Evolutionary conservation across 2,888 invertebrate species (phyloP).

Genomic region (Perithous albicinctus): DNA sequence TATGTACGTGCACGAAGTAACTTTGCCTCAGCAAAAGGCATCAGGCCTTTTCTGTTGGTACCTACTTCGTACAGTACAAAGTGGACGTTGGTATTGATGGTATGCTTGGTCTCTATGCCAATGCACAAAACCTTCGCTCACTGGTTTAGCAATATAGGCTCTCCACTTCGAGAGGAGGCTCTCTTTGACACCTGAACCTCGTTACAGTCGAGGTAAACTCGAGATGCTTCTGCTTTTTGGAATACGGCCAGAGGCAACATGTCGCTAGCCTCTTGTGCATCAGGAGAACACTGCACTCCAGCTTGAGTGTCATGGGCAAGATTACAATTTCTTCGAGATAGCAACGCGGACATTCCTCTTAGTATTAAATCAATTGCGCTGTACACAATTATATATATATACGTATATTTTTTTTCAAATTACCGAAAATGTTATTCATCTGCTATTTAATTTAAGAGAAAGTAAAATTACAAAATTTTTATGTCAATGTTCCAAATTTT

Average conservation of each 20-base stretch:
- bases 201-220: background rate
- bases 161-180: background rate
- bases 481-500: too few relatives aligned
- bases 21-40: constrained; percentile 7
- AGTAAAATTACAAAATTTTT: too few relatives aligned
- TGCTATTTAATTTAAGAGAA: too few relatives aligned
- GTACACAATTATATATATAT: too few relatives aligned
- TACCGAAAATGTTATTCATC: too few relatives aligned
- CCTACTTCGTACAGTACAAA: constrained; percentile 69
- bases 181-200: constrained; percentile 11
- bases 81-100: constrained; percentile 70
- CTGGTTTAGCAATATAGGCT: background rate
- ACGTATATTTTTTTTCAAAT: too few relatives aligned
- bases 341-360: too few relatives aligned
- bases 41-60: background rate
- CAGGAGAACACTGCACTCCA: background rate
- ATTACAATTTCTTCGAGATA: background rate
- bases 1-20: constrained; percentile 37
- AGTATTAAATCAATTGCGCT: too few relatives aligned
- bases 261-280: background rate
- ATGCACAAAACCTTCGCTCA: constrained; percentile 3
- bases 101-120: background rate
- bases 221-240: constrained; percentile 15
- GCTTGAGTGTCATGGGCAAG: background rate
- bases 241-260: constrained; percentile 8